Percentiles rank a stretch among this genome's conserved stretches.
Evolutionary conservation across 1,140 invertebrate species (phyloP).

Genomic region (Megathymus violae): DNA sequence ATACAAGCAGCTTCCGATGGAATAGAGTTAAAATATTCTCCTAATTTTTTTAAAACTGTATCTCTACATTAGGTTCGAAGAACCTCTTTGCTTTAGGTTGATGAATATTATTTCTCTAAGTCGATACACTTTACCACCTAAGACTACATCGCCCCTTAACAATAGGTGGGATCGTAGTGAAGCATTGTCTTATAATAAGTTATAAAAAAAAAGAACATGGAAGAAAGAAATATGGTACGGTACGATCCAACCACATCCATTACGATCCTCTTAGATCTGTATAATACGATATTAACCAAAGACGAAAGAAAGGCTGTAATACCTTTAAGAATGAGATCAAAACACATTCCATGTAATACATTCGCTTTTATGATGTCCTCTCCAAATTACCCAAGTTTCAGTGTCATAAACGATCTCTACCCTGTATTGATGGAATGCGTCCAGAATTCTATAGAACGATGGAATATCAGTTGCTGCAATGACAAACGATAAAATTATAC

Average conservation of each 20-base stretch:
- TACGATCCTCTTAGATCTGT: not conserved
- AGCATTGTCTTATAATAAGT: too few relatives aligned
- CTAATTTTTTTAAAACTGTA: constrained; percentile 19
- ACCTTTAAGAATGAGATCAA: not conserved
- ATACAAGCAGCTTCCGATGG: constrained; percentile 14
- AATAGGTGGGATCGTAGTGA: too few relatives aligned
- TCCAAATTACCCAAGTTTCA: not conserved
- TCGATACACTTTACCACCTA: too few relatives aligned
- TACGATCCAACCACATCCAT: constrained; percentile 8
- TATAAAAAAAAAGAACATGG: too few relatives aligned
- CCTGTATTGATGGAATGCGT: not conserved
- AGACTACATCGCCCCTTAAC: too few relatives aligned
- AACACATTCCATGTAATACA: constrained; percentile 7
- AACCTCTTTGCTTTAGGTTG: too few relatives aligned
- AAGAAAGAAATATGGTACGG: too few relatives aligned
- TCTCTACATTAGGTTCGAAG: constrained; percentile 8
- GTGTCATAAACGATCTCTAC: not conserved
- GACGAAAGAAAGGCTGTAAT: not conserved
- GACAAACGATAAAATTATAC: not conserved
- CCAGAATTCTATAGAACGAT: not conserved
- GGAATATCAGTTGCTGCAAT: not conserved
- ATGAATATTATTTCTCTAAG: too few relatives aligned
- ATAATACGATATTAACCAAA: not conserved
- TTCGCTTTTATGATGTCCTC: not conserved
- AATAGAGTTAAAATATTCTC: not conserved